A percentile compares a stretch with the other conserved stretches of the same genome.
Evolutionary conservation across 2,888 invertebrate genomes (phyloP).

Genomic region (Apodemia mormo): DNA sequence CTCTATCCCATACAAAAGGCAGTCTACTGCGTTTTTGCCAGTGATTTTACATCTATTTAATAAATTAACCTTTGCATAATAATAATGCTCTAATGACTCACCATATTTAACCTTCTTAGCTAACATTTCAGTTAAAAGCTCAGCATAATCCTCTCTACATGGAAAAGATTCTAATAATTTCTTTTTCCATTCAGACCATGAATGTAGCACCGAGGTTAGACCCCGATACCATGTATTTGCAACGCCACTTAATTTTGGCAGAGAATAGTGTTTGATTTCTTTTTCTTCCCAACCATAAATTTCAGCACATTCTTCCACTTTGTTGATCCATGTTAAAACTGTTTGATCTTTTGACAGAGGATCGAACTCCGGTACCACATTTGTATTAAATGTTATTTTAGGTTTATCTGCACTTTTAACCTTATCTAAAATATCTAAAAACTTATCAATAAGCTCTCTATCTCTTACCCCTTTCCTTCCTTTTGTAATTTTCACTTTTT

Average conservation of each 20-base stretch:
- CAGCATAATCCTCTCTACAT: conserved; percentile 31
- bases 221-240: conserved; percentile 36
- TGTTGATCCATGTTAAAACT: conserved; percentile 26
- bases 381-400: conserved; percentile 13
- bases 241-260: conserved; percentile 33
- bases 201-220: conserved; percentile 27
- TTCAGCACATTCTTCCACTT: conserved; percentile 30
- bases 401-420: conserved; percentile 13
- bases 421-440: conserved; percentile 5
- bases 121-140: conserved; percentile 35
- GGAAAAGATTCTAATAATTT: conserved; percentile 34
- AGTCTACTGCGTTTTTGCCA: conserved; percentile 32
- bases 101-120: conserved; percentile 28
- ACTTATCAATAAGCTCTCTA: neutral
- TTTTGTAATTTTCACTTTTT: too few species aligned
- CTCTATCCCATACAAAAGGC: conserved; percentile 28
- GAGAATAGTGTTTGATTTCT: conserved; percentile 30
- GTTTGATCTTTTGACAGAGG: conserved; percentile 28
- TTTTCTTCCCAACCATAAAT: conserved; percentile 23
- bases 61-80: conserved; percentile 29
- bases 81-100: conserved; percentile 34
- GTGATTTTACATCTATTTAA: conserved; percentile 32
- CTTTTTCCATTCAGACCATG: conserved; percentile 34
- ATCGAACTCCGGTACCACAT: conserved; percentile 34
- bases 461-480: too few species aligned